Conservation (phyloP, 1,140 invertebrate genomes). For the Heliconius melpomene region DNA sequence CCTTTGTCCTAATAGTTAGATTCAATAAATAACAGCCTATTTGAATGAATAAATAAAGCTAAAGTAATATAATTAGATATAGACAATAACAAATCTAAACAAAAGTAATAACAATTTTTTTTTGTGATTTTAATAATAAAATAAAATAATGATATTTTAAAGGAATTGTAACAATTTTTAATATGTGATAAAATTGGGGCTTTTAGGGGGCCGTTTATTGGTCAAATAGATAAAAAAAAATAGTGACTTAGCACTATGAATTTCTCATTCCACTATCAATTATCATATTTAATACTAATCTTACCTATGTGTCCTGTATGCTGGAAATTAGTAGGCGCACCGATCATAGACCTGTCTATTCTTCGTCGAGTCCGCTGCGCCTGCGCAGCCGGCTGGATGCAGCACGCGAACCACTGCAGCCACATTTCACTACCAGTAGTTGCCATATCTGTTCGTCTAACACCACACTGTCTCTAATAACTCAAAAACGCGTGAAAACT, state of each 20-base stretch:
- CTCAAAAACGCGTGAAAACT: constrained; percentile 2
- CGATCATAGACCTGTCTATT: constrained; percentile 96
- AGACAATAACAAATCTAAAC: too few species aligned
- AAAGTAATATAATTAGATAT: too few species aligned
- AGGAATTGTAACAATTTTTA: too few species aligned
- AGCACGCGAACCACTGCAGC: constrained; percentile 93
- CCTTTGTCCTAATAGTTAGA: neutral
- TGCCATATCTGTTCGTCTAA: constrained; percentile 81
- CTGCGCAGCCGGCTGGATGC: constrained; percentile 86
- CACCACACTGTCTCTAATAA: constrained; percentile 41
- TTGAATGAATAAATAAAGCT: too few species aligned
- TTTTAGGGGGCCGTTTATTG: too few species aligned
- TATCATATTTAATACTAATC: neutral
- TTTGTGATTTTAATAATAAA: too few species aligned
- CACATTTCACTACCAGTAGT: constrained; percentile 88
- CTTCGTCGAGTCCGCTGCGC: constrained; percentile 85
- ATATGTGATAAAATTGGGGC: too few species aligned
- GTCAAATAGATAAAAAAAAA: too few species aligned
- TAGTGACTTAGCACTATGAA: too few species aligned
- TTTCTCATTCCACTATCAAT: too few species aligned
- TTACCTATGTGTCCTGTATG: constrained; percentile 90
- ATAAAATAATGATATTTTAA: too few species aligned
- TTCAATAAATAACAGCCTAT: neutral
- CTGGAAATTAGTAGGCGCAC: constrained; percentile 94
- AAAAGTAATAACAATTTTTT: too few species aligned